phyloP scores from a whole-genome alignment of 1,140 invertebrate species.

The Cyclargus thomasi region DNA sequence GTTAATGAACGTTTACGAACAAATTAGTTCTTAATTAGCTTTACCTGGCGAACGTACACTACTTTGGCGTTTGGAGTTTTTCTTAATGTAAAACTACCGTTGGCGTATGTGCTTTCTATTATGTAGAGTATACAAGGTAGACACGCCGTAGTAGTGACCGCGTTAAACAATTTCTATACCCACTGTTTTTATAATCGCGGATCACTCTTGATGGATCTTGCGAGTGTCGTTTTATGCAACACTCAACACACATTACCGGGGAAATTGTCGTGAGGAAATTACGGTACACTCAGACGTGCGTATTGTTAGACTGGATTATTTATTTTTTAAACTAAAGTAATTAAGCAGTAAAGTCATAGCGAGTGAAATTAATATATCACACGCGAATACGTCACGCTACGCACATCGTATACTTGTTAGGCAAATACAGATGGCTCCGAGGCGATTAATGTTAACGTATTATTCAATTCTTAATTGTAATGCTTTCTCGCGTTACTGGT shows the following conservation, averaged over 20 bases:
- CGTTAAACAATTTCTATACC: constrained; percentile 49
- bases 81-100: background rate
- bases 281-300: background rate
- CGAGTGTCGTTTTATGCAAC: constrained; percentile 35
- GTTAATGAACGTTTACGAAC: constrained; percentile 10
- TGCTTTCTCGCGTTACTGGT: constrained; percentile 9
- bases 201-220: constrained; percentile 25
- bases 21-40: constrained; percentile 13
- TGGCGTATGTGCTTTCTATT: constrained; percentile 10
- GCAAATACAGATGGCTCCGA: background rate
- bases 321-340: background rate
- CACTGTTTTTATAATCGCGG: constrained; percentile 43
- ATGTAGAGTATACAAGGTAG: background rate
- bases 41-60: background rate
- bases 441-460: constrained; percentile 4
- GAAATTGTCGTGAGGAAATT: constrained; percentile 41
- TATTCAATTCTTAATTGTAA: constrained; percentile 20
- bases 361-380: constrained; percentile 30
- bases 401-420: constrained; percentile 10
- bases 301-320: background rate
- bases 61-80: background rate
- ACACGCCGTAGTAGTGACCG: constrained; percentile 21
- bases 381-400: constrained; percentile 29
- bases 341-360: constrained; percentile 15
- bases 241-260: constrained; percentile 39